These are phyloP conservation scores for Perccottus glenii DNA, from an alignment of 2,113 vertebrate species.

Conservation along the genomic window DNA sequence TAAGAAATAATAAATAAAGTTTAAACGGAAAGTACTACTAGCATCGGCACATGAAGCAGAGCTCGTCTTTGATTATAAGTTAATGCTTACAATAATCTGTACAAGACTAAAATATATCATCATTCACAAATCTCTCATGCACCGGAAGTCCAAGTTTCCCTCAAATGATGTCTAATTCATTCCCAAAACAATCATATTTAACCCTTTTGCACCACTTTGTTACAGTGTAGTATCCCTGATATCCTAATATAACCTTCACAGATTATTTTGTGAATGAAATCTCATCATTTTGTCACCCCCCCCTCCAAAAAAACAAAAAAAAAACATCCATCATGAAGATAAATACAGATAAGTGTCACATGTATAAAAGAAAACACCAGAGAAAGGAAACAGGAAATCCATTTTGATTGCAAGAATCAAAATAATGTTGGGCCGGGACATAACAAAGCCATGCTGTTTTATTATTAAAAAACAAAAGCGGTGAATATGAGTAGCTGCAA, in stretches of 20 bases:
- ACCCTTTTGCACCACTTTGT: too few relatives aligned
- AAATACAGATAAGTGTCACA: conserved; percentile 36
- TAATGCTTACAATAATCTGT: conserved; percentile 54
- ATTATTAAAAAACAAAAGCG: conserved; percentile 1
- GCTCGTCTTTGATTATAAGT: conserved; percentile 69
- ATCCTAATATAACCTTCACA: neutral
- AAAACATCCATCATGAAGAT: conserved; percentile 23
- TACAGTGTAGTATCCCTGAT: too few relatives aligned
- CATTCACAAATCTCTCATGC: conserved; percentile 1
- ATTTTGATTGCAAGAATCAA: conserved; percentile 71
- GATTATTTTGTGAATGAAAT: conserved; percentile 54
- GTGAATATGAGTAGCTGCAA: neutral
- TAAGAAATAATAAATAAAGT: conserved; percentile 69
- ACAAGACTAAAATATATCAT: conserved; percentile 42
- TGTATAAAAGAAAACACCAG: conserved; percentile 28
- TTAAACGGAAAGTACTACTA: conserved; percentile 23
- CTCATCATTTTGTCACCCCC: conserved; percentile 41
- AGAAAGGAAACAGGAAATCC: conserved; percentile 15
- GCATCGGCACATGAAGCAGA: conserved; percentile 39
- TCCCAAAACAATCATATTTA: conserved; percentile 39
- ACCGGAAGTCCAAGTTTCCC: conserved; percentile 5
- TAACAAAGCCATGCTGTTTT: conserved; percentile 73
- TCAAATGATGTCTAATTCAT: conserved; percentile 42
- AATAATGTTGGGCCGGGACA: conserved; percentile 48
- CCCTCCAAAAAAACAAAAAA: neutral